Conservation (phyloP, 2,888 invertebrate species). For the Stenodema calcarata region DNA sequence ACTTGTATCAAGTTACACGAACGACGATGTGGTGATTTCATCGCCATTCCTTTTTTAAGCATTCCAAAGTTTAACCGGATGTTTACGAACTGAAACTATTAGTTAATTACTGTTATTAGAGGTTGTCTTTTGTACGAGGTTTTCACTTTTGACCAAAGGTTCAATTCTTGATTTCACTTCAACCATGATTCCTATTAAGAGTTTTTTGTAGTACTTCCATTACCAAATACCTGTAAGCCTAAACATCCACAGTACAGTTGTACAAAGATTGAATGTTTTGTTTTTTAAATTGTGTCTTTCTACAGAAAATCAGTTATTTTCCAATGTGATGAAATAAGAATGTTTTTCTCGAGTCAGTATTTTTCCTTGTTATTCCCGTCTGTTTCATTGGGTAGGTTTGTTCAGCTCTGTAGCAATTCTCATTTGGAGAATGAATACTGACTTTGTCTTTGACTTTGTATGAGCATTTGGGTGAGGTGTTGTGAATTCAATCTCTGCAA, state of each 20-base stretch:
- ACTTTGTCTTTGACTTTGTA: too few relatives aligned
- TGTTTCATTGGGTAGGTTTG: too few relatives aligned
- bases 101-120: neutral
- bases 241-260: neutral
- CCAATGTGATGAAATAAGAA: neutral
- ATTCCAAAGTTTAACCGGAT: neutral
- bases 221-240: neutral
- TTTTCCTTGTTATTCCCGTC: neutral
- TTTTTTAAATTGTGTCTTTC: neutral
- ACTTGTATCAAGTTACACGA: slow-evolving; percentile 33
- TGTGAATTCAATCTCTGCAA: too few relatives aligned
- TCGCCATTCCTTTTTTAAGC: neutral
- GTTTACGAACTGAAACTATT: neutral
- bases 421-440: too few relatives aligned
- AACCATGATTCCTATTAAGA: neutral
- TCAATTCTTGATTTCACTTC: neutral
- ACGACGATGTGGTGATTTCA: neutral
- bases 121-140: neutral
- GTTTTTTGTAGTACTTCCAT: neutral
- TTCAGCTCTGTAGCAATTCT: too few relatives aligned
- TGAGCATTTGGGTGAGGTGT: too few relatives aligned
- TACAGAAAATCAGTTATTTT: neutral
- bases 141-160: neutral
- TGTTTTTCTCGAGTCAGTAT: neutral
- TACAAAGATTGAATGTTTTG: neutral